These are phyloP conservation scores for Isichthys henryi DNA, from an alignment of 2,113 vertebrate genomes.

Conservation along the genomic window DNA sequence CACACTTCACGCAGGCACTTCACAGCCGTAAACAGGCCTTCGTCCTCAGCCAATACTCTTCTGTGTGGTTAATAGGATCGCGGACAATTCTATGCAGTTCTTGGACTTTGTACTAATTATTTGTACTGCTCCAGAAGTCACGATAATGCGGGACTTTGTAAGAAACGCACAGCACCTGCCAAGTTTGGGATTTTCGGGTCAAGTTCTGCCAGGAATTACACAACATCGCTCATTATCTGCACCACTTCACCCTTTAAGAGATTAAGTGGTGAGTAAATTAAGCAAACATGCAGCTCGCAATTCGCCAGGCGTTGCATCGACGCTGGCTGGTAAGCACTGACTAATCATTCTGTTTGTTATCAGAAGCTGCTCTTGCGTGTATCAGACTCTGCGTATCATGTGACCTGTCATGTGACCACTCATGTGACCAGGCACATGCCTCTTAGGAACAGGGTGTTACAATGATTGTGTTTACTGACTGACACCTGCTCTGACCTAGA, in stretches of 20 bases:
- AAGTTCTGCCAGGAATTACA: neutral
- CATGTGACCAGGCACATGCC: neutral
- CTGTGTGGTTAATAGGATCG: neutral
- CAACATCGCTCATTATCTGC: neutral
- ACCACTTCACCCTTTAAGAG: neutral
- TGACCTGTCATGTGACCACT: neutral
- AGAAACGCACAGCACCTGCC: neutral
- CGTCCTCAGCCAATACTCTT: neutral
- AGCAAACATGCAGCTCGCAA: neutral
- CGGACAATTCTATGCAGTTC: neutral
- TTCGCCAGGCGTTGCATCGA: neutral
- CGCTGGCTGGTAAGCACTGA: neutral
- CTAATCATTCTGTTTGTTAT: neutral
- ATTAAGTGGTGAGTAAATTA: neutral
- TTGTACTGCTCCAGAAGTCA: neutral
- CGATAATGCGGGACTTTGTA: neutral
- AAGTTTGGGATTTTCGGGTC: neutral
- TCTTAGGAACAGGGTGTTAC: neutral
- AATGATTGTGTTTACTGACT: neutral
- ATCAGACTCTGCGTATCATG: neutral
- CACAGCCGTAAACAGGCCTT: neutral
- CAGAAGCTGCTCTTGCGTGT: neutral
- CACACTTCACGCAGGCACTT: neutral
- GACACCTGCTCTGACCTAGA: neutral
- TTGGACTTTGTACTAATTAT: conserved; percentile 3